Base-by-base conservation (phyloP, 1,140 invertebrate genomes). In the Zaprionus kolodkinae region DNA sequence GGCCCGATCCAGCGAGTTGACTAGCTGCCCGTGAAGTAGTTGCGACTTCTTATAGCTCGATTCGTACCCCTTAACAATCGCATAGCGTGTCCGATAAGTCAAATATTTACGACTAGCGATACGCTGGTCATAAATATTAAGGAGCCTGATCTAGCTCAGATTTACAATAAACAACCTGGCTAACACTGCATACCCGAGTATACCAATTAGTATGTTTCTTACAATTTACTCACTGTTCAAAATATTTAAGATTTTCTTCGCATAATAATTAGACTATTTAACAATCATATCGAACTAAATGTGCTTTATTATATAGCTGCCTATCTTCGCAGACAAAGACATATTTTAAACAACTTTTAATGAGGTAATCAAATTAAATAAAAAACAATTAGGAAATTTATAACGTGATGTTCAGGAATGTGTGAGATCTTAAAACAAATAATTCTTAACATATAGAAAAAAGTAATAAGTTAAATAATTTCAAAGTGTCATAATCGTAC, bases 341-440 rank as follows among this genome's bases (percentile, higher is more conserved):
- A 50, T 25, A 50, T 21, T 54, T 54, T 87, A 86, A 87, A 73
- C 83, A 56, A 79, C 59, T 70, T 79, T 70, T 71, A 86, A 82
- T 55, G 79, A 87, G 60, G 59, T 65, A 76, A 82, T 30, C 13
- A 85, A 68, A 64, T 86, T 72, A 25, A 70, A 76, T 45, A 81
- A 33, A 21, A 62, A 85, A 72, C 10, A 87, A 76, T 70, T 68
- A 79, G n/a, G 40, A 54, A 57, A 50, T 50, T 50, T 62, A 62
- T 43, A 43, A 12, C 54, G 57, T 36, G 38, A 10, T 36, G 35
- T 17, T 17, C 43, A 55, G 83, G 79, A 85, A 85, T 86, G 83
- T 72, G 17, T 54, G 50, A 21, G 45, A 25, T 25, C 45, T 50
- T 25, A 50, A 21, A 50, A 21, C 10, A 50, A 50, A 50, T 50